Evolutionary conservation across 1,140 invertebrate species (phyloP), one percentile per base, ranked within the genome.

Genomic region (Argopecten irradians): DNA sequence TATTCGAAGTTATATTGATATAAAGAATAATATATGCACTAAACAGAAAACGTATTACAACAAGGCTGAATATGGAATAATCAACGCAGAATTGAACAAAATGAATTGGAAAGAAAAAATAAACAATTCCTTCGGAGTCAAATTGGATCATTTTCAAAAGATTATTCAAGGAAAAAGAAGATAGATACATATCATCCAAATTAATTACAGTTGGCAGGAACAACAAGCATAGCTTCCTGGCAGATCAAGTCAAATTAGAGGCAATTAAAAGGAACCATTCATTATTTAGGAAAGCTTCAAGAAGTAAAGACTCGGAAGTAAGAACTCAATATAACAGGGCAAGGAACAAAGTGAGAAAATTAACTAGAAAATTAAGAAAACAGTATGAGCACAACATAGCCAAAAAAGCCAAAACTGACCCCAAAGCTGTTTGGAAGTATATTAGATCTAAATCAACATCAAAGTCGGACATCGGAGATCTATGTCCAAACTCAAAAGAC

Each of bases 381-480:
- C 9, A 19, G 9, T 86, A 22, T n/a, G 46, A 82, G n/a, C 14
- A n/a, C 2, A 34, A 33, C 46, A 41, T 86, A 28, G 36, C 41
- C 32, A 16, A 19, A 55, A 35, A 86, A 71, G 55, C 46, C 32
- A 86, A 86, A 8, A 86, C 86, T 1, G 55, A 86, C 22, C 86
- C 86, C 14, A 82, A 86, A 46, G 71, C 14, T 8, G 34, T 86
- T 28, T 86, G 46, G 86, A 55, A 82, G 22, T 86, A 86, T n/a
- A 86, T 86, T 11, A 86, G 46, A 9, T 55, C 85, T 11, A 86
- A 86, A 86, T 55, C n/a, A 32, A 86, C 55, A 71, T 28, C 55
- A 82, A 86, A 86, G 13, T 35, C 46, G 0, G 43, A 28, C 16
- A 84, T 34, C 14, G 36, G 33, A 35, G 83, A 84, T 34, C 8